Conservation (phyloP, 1,140 invertebrate genomes). For the Anagrus nilaparvatae region DNA sequence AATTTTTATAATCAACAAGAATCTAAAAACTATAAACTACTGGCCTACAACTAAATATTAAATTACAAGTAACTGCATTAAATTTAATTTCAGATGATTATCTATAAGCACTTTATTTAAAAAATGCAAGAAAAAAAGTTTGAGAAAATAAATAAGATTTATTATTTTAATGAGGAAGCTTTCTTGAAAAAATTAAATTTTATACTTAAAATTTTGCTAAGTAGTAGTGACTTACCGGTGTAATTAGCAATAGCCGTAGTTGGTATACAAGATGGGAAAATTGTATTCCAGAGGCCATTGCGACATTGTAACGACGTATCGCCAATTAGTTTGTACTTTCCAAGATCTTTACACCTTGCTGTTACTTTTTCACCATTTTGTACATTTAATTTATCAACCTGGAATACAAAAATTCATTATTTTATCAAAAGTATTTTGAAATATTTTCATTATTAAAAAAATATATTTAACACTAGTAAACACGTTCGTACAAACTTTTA, state of each 20-base stretch:
- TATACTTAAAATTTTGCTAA: conserved; percentile 11
- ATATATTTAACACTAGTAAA: too few relatives aligned
- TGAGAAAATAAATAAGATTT: conserved; percentile 12
- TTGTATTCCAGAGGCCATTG: conserved; percentile 66
- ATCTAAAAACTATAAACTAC: too few relatives aligned
- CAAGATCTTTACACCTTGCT: conserved; percentile 65
- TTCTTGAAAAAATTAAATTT: conserved; percentile 1
- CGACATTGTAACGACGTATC: conserved; percentile 58
- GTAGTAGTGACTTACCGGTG: conserved; percentile 52
- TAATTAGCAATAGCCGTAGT: conserved; percentile 76
- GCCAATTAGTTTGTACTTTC: conserved; percentile 70
- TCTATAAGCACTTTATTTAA: too few relatives aligned
- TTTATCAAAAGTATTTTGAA: conserved; percentile 1
- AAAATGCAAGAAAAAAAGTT: conserved; percentile 12
- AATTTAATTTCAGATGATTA: too few relatives aligned
- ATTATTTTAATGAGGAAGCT: too few relatives aligned
- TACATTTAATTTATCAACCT: conserved; percentile 40
- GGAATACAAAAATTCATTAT: too few relatives aligned
- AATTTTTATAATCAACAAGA: too few relatives aligned
- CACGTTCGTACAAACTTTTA: conserved; percentile 13
- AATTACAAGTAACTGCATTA: too few relatives aligned
- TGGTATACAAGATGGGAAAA: conserved; percentile 65
- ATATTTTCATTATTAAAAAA: not conserved
- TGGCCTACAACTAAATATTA: too few relatives aligned
- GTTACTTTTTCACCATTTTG: conserved; percentile 61